phyloP scores from a whole-genome alignment of 2,797 vertebrate genomes.

The Spinus pinus region DNA sequence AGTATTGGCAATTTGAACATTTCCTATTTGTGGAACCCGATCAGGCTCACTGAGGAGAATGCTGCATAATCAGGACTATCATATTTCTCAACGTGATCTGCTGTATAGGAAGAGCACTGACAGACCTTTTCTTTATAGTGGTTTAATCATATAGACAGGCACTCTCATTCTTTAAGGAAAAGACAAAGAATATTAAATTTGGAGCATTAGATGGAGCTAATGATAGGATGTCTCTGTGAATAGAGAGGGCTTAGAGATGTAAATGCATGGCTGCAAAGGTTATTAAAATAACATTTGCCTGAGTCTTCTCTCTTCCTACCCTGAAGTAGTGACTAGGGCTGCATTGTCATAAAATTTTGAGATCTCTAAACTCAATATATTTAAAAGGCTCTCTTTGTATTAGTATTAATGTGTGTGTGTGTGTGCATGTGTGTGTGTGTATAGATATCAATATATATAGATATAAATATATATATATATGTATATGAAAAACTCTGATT shows the following conservation, averaged over 20 bases:
- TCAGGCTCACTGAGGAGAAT: conserved; percentile 11
- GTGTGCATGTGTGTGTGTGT: not conserved
- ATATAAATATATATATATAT: not conserved
- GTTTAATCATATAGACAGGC: conserved; percentile 44
- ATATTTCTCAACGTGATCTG: conserved; percentile 32
- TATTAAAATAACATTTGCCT: conserved; percentile 39
- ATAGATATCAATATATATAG: too few species aligned
- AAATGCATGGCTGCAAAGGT: not conserved
- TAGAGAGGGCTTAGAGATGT: not conserved
- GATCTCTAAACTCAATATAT: not conserved
- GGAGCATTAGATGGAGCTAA: conserved; percentile 29
- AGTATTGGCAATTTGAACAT: conserved; percentile 30
- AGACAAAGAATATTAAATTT: conserved; percentile 59
- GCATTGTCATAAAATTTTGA: not conserved
- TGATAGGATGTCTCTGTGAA: not conserved
- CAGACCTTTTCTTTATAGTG: not conserved
- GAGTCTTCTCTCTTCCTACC: not conserved
- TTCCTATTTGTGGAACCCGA: conserved; percentile 15
- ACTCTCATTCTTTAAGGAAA: conserved; percentile 42
- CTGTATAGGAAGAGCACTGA: not conserved
- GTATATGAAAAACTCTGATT: not conserved
- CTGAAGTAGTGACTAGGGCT: not conserved
- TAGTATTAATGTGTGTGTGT: not conserved
- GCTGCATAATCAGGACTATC: conserved; percentile 15
- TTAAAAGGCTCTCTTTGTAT: not conserved